Base-by-base conservation (phyloP, 2,888 invertebrate genomes). In the Antitype chi region DNA sequence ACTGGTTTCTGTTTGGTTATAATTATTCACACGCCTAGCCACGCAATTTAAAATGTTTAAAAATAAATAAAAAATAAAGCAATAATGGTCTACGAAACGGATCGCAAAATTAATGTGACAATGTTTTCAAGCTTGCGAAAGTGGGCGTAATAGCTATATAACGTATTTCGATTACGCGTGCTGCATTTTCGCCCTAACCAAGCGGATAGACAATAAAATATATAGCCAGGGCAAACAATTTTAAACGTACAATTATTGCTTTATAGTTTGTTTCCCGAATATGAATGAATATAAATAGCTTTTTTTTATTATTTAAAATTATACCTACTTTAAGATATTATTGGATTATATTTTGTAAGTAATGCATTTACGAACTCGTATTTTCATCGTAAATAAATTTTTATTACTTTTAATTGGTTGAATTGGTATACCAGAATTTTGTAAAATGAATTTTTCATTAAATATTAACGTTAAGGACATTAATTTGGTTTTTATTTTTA, bases 381-480 rank as follows among this genome's bases (percentile, higher is more conserved):
- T 71, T 89, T 91, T 80, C 72, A 90, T 92, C 90, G 90, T 91
- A 89, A 90, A 89, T 90, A 85, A 85, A 82, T 87, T 91, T 89
- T 89, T 88, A 90, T 91, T 91, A 78, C 89, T 90, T 91, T 90
- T 88, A 90, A 91, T 94, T 91, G 91, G 90, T 92, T 92, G 79
- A 89, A 92, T 94, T 94, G 92, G 89, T 94, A 91, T 94, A 94
- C 90, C 92, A 90, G 91, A 94, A 94, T 95, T 95, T 95, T 96
- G 95, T 95, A 95, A 95, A 95, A 94, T 91, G 94, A 93, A 91
- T 94, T 95, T 95, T 95, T 95, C 92, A 94, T 93, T 94, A 94
- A 95, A 94, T 92, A 90, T 93, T 94, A 94, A 94, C 84, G 87
- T 93, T 92, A 92, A 86, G 83, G 89, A 86, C 78, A 85, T 74